phyloP scores from a whole-genome alignment of 2,888 invertebrate species.

The Encarsia formosa region DNA sequence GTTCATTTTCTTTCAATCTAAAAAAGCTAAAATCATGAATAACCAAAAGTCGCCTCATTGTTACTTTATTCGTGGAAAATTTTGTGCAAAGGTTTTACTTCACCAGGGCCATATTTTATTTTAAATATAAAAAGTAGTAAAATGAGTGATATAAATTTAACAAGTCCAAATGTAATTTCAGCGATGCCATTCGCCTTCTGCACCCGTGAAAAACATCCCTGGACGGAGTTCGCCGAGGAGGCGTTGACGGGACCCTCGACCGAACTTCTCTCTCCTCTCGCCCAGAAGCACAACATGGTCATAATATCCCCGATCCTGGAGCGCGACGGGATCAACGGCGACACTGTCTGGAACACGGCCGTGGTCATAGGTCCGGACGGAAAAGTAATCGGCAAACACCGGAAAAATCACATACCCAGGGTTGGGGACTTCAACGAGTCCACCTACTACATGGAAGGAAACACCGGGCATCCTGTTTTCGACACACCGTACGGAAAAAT shows the following conservation, averaged over 20 bases:
- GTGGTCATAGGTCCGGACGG: slow-evolving; percentile 88
- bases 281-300: slow-evolving; percentile 80
- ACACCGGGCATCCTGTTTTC: slow-evolving; percentile 92
- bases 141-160: too few species aligned
- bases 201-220: slow-evolving; percentile 86
- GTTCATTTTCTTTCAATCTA: too few species aligned
- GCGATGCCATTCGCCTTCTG: slow-evolving; percentile 99
- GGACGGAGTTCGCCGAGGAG: slow-evolving; percentile 93
- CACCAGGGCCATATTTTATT: too few species aligned
- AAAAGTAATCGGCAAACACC: slow-evolving; percentile 81
- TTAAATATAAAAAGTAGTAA: too few species aligned
- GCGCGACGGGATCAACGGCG: slow-evolving; percentile 74
- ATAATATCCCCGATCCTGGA: slow-evolving; percentile 94
- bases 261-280: slow-evolving; percentile 67
- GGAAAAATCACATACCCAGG: slow-evolving; percentile 97
- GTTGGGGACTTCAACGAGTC: slow-evolving; percentile 93
- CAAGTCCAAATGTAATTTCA: too few species aligned
- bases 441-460: slow-evolving; percentile 90
- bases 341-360: slow-evolving; percentile 90
- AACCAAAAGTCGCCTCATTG: too few species aligned
- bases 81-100: too few species aligned
- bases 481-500: slow-evolving; percentile 80
- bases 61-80: too few species aligned
- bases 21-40: too few species aligned
- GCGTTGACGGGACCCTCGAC: slow-evolving; percentile 81